A percentile compares a stretch with the other conserved stretches of the same genome.
Conservation (phyloP, 2,797 vertebrate genomes). For the Phrynocephalus forsythii region DNA sequence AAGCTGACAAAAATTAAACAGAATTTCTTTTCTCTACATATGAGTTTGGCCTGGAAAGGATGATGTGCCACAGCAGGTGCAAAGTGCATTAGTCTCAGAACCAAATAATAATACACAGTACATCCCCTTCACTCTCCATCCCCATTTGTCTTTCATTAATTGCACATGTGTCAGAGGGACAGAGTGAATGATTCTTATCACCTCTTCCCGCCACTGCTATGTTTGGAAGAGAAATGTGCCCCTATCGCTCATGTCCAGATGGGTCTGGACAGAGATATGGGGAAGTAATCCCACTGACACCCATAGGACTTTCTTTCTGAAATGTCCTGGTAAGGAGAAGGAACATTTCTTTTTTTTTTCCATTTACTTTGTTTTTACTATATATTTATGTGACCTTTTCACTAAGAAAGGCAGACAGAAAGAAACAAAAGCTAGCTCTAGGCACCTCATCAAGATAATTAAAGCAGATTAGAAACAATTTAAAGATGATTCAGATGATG, state of each 20-base stretch:
- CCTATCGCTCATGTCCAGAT: neutral
- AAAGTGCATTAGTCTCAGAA: neutral
- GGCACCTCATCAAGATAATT: too few species aligned
- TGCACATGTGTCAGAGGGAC: neutral
- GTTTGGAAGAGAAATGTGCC: neutral
- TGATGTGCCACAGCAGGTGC: neutral
- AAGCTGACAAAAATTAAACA: neutral
- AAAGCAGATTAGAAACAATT: too few species aligned
- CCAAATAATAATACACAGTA: neutral
- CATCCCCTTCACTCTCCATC: neutral
- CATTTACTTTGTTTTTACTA: too few species aligned
- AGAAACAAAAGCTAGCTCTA: too few species aligned
- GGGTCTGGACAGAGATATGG: too few species aligned
- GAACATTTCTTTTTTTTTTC: too few species aligned
- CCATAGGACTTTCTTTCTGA: too few species aligned
- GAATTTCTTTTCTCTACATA: neutral
- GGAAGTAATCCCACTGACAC: too few species aligned
- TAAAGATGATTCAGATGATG: too few species aligned
- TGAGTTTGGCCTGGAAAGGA: neutral
- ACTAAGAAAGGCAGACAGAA: too few species aligned
- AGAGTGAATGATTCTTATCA: neutral
- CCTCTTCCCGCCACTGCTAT: neutral
- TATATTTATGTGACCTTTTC: too few species aligned
- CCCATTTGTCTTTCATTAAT: neutral
- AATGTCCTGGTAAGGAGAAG: too few species aligned